Conservation (phyloP, 2,888 invertebrate species). For the Pyrocoelia pectoralis region DNA sequence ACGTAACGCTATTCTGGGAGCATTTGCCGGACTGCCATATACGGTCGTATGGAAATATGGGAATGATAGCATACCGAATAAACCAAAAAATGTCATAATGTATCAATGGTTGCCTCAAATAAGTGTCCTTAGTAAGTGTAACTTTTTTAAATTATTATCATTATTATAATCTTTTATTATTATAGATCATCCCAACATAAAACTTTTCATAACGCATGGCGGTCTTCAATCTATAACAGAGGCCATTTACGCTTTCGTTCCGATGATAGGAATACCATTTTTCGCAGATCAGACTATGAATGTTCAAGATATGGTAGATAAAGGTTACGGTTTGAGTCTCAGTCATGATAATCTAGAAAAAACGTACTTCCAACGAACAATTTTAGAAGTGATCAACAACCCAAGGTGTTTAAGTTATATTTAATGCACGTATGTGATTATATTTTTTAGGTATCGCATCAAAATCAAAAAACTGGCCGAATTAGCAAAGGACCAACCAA, state of each 20-base stretch:
- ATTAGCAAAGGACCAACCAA: conserved; percentile 45
- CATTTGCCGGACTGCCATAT: conserved; percentile 56
- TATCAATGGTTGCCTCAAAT: conserved; percentile 58
- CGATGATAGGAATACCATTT: neutral
- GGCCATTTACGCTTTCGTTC: neutral
- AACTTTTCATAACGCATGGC: neutral
- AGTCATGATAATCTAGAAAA: neutral
- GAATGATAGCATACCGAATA: conserved; percentile 45
- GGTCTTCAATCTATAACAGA: neutral
- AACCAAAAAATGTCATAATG: conserved; percentile 56
- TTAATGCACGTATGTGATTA: no score
- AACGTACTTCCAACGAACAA: neutral
- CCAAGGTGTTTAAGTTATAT: no score
- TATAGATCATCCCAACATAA: neutral
- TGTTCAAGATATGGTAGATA: neutral
- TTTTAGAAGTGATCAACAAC: neutral
- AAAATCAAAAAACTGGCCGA: conserved; percentile 17
- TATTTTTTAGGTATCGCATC: neutral
- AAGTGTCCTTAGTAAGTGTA: conserved; percentile 52
- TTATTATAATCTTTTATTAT: neutral
- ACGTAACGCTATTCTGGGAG: conserved; percentile 49
- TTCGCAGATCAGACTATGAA: neutral
- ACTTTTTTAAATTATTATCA: no score
- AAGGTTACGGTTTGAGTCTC: neutral
- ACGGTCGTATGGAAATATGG: conserved; percentile 61